Percentiles rank a stretch among this genome's conserved stretches.
Evolutionary conservation across 2,113 vertebrate species (phyloP).

Genomic region (Megaptera novaeangliae): DNA sequence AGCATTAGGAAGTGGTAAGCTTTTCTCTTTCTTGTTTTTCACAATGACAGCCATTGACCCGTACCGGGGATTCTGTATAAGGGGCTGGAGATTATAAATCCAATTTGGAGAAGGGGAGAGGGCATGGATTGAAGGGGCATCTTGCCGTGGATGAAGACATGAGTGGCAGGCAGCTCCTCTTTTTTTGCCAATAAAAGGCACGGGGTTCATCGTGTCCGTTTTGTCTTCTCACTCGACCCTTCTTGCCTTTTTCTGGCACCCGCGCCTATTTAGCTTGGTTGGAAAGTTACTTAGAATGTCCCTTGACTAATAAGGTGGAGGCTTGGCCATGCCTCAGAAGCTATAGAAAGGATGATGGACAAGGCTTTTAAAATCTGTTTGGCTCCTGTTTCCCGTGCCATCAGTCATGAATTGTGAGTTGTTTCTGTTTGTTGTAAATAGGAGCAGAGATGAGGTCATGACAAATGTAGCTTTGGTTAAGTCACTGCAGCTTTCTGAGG

Average conservation of each 20-base stretch:
- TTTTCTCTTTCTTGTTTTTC: conserved; percentile 26
- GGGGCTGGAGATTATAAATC: conserved; percentile 58
- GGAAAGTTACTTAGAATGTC: conserved; percentile 46
- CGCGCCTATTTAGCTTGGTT: neutral
- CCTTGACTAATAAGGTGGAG: conserved; percentile 54
- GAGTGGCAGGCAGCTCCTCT: neutral
- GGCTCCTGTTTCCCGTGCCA: conserved; percentile 40
- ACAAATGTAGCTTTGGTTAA: neutral
- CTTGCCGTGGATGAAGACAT: neutral
- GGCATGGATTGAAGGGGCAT: conserved; percentile 1
- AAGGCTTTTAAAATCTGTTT: conserved; percentile 62
- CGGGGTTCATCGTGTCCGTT: neutral
- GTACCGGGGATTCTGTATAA: conserved; percentile 29
- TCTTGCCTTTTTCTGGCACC: neutral
- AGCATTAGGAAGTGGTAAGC: neutral
- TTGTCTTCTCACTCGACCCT: neutral
- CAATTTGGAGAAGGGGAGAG: conserved; percentile 46
- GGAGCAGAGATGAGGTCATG: neutral
- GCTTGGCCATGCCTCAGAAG: conserved; percentile 41
- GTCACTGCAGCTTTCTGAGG: neutral
- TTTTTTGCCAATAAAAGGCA: neutral
- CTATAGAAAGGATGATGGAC: conserved; percentile 66
- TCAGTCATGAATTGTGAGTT: conserved; percentile 51
- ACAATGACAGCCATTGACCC: conserved; percentile 21
- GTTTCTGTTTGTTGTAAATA: conserved; percentile 60